Evolutionary conservation across 2,113 vertebrate genomes (phyloP).

Genomic region (Forbesichthys papilliferus): DNA sequence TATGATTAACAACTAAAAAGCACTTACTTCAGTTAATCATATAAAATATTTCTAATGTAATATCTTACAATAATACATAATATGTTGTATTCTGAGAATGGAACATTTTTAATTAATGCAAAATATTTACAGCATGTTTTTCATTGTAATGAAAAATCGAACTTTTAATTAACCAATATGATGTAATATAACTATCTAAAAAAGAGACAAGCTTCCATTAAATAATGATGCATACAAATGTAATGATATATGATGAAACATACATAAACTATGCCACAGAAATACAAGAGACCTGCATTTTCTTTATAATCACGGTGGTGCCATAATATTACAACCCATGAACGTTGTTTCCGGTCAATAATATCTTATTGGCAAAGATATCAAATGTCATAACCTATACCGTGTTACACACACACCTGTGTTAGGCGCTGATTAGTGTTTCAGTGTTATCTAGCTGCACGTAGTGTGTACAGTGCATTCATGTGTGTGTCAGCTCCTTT

Average conservation of each 20-base stretch:
- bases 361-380: slow-evolving; percentile 10
- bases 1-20: slow-evolving; percentile 5
- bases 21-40: not conserved
- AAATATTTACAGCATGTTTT: slow-evolving; percentile 11
- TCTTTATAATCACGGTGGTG: not conserved
- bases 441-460: slow-evolving; percentile 6
- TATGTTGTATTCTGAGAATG: slow-evolving; percentile 31
- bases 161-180: slow-evolving; percentile 25
- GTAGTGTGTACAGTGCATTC: slow-evolving; percentile 12
- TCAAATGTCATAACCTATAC: slow-evolving; percentile 14
- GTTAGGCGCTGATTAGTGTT: slow-evolving; percentile 47
- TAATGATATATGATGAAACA: not conserved
- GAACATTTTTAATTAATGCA: slow-evolving; percentile 8
- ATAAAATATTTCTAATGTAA: slow-evolving; percentile 31
- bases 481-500: not conserved
- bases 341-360: no score
- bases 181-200: slow-evolving; percentile 2
- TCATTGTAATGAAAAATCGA: no score
- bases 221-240: no score
- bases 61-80: slow-evolving; percentile 41
- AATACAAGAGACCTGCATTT: slow-evolving; percentile 2
- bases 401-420: slow-evolving; percentile 13
- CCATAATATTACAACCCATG: not conserved
- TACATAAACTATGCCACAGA: slow-evolving; percentile 15
- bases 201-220: not conserved